These are phyloP conservation scores for Pasiphila rectangulata DNA, from an alignment of 2,888 invertebrate species.

Conservation along the genomic window DNA sequence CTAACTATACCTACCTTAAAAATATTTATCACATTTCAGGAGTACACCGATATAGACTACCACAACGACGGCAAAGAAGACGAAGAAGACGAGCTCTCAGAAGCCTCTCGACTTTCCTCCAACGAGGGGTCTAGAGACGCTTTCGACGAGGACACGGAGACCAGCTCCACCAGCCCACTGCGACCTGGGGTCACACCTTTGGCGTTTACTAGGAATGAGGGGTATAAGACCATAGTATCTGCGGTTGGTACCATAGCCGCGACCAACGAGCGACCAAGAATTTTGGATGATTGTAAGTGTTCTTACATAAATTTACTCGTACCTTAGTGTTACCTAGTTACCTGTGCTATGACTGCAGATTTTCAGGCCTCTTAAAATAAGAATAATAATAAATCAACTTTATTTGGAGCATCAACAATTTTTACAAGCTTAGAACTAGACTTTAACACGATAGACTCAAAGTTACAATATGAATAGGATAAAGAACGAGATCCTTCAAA, in stretches of 20 bases:
- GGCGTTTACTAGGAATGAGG: conserved; percentile 49
- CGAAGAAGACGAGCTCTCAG: conserved; percentile 33
- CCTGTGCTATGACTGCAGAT: too few species aligned
- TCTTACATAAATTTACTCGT: too few species aligned
- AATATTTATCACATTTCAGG: conserved; percentile 22
- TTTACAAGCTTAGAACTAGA: too few species aligned
- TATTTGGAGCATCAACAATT: too few species aligned
- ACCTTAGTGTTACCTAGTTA: too few species aligned
- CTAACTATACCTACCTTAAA: too few species aligned
- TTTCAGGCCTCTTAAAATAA: too few species aligned
- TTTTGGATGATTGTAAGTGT: conserved; percentile 62
- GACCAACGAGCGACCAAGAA: conserved; percentile 63
- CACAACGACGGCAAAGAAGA: conserved; percentile 59
- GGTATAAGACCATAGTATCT: conserved; percentile 45
- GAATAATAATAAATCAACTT: too few species aligned
- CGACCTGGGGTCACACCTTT: conserved; percentile 50
- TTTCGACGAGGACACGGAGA: conserved; percentile 43
- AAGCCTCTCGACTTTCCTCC: too few species aligned
- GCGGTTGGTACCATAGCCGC: conserved; percentile 62
- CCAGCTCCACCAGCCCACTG: conserved; percentile 37
- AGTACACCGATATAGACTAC: conserved; percentile 48
- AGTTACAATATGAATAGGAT: too few species aligned
- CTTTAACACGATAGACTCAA: too few species aligned
- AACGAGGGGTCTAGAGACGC: neutral
- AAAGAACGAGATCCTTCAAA: too few species aligned